These are phyloP conservation scores for Pseudopodoces humilis DNA, from an alignment of 2,113 vertebrate genomes.

Conservation along the genomic window DNA sequence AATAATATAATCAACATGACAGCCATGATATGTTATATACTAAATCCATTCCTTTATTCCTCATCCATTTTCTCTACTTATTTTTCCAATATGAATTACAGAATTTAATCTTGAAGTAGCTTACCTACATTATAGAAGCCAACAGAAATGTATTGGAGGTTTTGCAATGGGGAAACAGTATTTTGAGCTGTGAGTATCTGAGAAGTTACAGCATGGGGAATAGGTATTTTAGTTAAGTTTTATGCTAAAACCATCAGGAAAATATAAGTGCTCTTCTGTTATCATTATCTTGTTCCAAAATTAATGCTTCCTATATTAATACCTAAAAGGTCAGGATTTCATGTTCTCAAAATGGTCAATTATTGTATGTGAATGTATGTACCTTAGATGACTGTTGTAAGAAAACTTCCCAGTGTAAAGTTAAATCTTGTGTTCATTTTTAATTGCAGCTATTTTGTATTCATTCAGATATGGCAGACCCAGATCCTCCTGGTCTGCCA, in stretches of 20 bases:
- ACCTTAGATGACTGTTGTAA: neutral
- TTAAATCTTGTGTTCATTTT: neutral
- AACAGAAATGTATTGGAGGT: neutral
- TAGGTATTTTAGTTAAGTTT: neutral
- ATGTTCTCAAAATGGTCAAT: neutral
- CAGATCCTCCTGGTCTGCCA: neutral
- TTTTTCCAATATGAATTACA: neutral
- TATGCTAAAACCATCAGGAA: neutral
- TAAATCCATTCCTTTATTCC: neutral
- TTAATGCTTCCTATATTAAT: neutral
- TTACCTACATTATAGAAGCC: neutral
- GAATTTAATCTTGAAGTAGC: neutral
- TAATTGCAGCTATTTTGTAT: neutral
- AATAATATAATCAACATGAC: neutral
- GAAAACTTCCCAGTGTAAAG: neutral
- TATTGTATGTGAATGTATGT: neutral
- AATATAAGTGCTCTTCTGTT: neutral
- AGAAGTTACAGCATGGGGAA: neutral
- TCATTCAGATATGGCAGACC: neutral
- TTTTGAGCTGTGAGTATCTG: neutral
- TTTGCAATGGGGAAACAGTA: neutral
- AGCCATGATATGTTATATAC: neutral
- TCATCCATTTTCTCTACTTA: neutral
- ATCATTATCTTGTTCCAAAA: neutral
- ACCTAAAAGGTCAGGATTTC: neutral